These are phyloP conservation scores for Camelus dromedarius DNA, from an alignment of 2,113 vertebrate species.

Conservation along the genomic window DNA sequence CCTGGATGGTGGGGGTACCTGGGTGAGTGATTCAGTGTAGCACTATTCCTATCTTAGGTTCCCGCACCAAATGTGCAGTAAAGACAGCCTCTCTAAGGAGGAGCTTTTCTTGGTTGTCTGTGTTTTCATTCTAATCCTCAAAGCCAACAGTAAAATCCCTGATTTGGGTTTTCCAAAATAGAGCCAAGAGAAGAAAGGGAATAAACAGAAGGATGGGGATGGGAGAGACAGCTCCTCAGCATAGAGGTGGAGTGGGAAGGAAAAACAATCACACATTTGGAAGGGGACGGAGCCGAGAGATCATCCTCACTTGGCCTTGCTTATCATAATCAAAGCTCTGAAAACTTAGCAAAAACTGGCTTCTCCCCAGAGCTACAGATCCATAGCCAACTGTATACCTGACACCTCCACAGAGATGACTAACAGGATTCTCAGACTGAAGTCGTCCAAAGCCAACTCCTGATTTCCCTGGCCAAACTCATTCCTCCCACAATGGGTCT, in stretches of 20 bases:
- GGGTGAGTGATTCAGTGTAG: not conserved
- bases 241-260: not conserved
- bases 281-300: not conserved
- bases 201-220: not conserved
- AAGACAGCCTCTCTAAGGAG: not conserved
- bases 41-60: not conserved
- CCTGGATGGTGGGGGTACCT: not conserved
- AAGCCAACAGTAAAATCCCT: slow-evolving; percentile 25
- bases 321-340: not conserved
- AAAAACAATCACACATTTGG: not conserved
- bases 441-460: not conserved
- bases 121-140: slow-evolving; percentile 38
- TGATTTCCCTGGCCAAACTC: not conserved
- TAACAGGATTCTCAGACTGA: not conserved
- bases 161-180: slow-evolving; percentile 36
- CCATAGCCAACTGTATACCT: not conserved
- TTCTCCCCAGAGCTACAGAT: not conserved
- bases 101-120: not conserved
- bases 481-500: not conserved
- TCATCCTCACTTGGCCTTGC: not conserved
- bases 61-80: not conserved
- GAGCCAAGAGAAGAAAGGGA: not conserved
- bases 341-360: not conserved
- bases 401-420: not conserved
- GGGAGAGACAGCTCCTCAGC: not conserved